Conservation (phyloP, 2,888 invertebrate genomes). For the Drosophila paucipuncta region DNA sequence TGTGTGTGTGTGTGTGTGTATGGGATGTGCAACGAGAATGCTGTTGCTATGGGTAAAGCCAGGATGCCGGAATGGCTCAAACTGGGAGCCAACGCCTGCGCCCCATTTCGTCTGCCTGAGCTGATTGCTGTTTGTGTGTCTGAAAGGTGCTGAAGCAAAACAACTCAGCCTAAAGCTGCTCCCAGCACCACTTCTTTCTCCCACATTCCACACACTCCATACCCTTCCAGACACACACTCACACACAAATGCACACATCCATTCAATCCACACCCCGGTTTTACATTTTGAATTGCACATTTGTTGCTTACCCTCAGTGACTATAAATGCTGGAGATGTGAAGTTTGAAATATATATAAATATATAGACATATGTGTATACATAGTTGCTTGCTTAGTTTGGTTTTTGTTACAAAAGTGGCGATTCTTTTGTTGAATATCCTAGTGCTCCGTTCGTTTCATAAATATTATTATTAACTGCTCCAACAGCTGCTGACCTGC, state of each 20-base stretch:
- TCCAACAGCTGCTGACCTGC: conserved; percentile 14
- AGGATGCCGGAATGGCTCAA: conserved; percentile 32
- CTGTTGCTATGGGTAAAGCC: conserved; percentile 56
- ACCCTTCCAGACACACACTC: not conserved
- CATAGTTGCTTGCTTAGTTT: not conserved
- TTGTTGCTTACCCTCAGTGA: conserved; percentile 35
- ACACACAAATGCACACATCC: not conserved
- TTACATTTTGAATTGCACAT: conserved; percentile 45
- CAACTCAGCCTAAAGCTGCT: conserved; percentile 53
- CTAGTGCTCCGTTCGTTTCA: not conserved
- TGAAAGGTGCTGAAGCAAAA: conserved; percentile 74
- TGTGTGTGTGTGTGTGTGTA: conserved; percentile 21
- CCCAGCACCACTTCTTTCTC: not conserved
- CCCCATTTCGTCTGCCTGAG: conserved; percentile 56
- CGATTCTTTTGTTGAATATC: not conserved
- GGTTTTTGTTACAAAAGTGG: not conserved
- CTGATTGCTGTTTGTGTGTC: conserved; percentile 61
- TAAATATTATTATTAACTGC: conserved; percentile 21
- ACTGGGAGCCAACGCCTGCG: conserved; percentile 54
- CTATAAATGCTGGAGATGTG: not conserved
- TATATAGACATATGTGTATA: not conserved
- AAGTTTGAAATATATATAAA: not conserved
- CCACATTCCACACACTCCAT: not conserved
- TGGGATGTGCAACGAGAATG: conserved; percentile 40
- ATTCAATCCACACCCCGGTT: not conserved